A percentile compares a stretch with the other conserved stretches of the same genome.
These are phyloP conservation scores for Carapus acus DNA, from an alignment of 2,797 vertebrate genomes.

Conservation along the genomic window DNA sequence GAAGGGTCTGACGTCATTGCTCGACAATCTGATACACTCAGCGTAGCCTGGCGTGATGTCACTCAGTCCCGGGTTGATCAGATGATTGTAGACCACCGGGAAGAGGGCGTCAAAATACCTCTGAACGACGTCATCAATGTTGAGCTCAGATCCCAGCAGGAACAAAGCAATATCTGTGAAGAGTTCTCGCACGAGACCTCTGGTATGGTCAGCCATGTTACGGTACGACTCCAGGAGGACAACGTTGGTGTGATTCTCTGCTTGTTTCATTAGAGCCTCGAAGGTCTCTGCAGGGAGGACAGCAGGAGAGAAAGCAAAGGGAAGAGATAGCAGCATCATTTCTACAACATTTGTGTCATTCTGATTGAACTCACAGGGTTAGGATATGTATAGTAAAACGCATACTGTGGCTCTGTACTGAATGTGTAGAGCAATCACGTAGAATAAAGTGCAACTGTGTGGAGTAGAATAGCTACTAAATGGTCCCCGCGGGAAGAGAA, in stretches of 20 bases:
- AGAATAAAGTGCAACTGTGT: neutral
- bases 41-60: conserved; percentile 68
- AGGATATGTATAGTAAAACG: conserved; percentile 2
- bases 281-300: conserved; percentile 73
- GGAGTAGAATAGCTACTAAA: conserved; percentile 5
- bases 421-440: conserved; percentile 2
- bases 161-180: conserved; percentile 83
- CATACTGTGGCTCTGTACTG: neutral
- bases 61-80: conserved; percentile 69
- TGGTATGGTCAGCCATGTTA: conserved; percentile 69
- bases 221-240: conserved; percentile 72
- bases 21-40: conserved; percentile 72
- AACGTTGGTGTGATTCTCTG: conserved; percentile 76
- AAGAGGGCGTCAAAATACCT: conserved; percentile 84
- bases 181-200: conserved; percentile 68
- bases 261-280: conserved; percentile 76
- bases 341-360: conserved; percentile 4
- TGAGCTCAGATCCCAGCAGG: conserved; percentile 78
- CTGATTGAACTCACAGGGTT: conserved; percentile 1
- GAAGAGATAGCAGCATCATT: conserved; percentile 6
- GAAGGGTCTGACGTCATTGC: conserved; percentile 69
- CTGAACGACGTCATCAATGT: conserved; percentile 73
- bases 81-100: conserved; percentile 76
- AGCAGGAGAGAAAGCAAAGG: conserved; percentile 12
- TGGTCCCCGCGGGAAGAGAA: conserved; percentile 34